phyloP scores from a whole-genome alignment of 2,888 invertebrate genomes.

The Congeria kusceri region DNA sequence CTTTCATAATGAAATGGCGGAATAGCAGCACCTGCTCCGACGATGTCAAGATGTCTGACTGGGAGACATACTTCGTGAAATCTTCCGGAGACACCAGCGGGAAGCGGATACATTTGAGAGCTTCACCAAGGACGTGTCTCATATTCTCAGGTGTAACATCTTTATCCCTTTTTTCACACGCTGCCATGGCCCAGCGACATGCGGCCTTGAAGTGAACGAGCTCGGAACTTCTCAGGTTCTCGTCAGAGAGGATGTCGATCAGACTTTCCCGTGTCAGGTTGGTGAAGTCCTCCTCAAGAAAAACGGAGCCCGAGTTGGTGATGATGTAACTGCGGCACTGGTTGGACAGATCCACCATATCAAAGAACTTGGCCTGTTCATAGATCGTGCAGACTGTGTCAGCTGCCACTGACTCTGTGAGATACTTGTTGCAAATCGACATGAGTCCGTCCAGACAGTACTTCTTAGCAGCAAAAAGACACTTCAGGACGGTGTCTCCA shows the following conservation, averaged over 20 bases:
- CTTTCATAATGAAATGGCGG: slow-evolving; percentile 2
- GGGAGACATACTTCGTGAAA: slow-evolving; percentile 13
- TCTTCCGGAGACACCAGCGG: background rate
- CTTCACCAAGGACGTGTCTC: background rate
- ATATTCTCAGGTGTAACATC: background rate
- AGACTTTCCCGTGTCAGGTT: slow-evolving; percentile 1
- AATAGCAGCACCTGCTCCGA: slow-evolving; percentile 6
- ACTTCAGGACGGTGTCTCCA: slow-evolving; percentile 10
- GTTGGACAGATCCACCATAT: background rate
- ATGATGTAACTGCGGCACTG: slow-evolving; percentile 13
- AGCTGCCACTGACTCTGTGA: slow-evolving; percentile 1
- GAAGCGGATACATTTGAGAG: slow-evolving; percentile 3
- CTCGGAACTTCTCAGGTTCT: background rate
- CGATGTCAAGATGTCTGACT: slow-evolving; percentile 5
- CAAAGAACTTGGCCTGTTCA: slow-evolving; percentile 25
- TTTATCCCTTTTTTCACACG: background rate
- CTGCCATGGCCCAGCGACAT: background rate
- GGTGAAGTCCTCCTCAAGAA: slow-evolving; percentile 2
- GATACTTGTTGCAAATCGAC: slow-evolving; percentile 1
- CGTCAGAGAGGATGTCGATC: background rate
- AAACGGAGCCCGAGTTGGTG: background rate
- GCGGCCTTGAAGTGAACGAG: background rate
- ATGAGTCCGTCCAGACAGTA: slow-evolving; percentile 15
- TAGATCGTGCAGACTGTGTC: slow-evolving; percentile 18
- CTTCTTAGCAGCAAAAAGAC: slow-evolving; percentile 18